A percentile compares a stretch with the other conserved stretches of the same genome.
Evolutionary conservation across 2,113 vertebrate species (phyloP).

Genomic region (Fulica atra): DNA sequence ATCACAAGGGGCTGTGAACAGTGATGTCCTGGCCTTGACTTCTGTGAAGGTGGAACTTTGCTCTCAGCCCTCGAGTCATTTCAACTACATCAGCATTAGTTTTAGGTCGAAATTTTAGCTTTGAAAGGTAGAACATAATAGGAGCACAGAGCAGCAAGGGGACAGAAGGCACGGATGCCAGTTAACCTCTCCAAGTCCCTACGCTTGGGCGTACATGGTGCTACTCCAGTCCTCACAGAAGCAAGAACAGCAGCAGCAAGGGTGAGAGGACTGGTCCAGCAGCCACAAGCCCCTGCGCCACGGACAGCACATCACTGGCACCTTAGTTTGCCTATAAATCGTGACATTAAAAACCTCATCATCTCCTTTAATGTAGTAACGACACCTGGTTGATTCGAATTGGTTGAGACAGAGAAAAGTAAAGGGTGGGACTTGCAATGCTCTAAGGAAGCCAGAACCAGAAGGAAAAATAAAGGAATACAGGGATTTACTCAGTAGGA

Average conservation of each 20-base stretch:
- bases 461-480: not conserved
- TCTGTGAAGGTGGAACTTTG: not conserved
- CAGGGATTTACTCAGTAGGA: not conserved
- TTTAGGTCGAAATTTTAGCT: not conserved
- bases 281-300: fast-evolving
- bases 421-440: not conserved
- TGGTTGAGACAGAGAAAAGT: not conserved
- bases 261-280: fast-evolving
- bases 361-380: not conserved
- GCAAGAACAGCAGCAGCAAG: not conserved
- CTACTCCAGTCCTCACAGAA: not conserved
- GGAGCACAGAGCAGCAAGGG: not conserved
- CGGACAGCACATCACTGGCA: not conserved
- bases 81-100: too few species aligned
- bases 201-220: fast-evolving
- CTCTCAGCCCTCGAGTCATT: not conserved
- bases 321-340: not conserved
- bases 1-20: too few species aligned
- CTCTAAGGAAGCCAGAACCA: not conserved
- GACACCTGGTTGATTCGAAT: fast-evolving
- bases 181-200: not conserved
- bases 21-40: not conserved
- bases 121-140: not conserved
- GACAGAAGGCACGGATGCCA: not conserved
- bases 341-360: not conserved